Percentiles rank a stretch among this genome's conserved stretches.
Conservation (phyloP, 2,888 invertebrate species). For the Brenthis hecate region DNA sequence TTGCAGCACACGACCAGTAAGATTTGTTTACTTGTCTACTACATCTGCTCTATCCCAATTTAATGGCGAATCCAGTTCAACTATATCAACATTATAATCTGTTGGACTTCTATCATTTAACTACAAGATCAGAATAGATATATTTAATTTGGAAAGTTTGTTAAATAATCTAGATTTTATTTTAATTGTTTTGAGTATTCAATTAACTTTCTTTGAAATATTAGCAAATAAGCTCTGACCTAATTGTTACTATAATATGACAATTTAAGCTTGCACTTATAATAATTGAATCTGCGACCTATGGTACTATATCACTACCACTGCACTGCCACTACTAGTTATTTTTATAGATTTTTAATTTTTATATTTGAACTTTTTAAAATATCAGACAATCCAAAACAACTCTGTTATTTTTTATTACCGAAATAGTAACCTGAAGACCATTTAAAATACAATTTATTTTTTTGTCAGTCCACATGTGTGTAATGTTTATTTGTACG, state of each 20-base stretch:
- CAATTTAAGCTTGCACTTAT: too few relatives aligned
- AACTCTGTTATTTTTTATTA: constrained; percentile 20
- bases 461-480: constrained; percentile 50
- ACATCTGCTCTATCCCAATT: constrained; percentile 39
- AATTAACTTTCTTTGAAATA: too few relatives aligned
- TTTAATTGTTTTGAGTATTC: too few relatives aligned
- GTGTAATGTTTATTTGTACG: constrained; percentile 65
- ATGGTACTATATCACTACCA: too few relatives aligned
- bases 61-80: constrained; percentile 31
- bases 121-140: neutral
- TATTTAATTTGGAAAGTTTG: too few relatives aligned
- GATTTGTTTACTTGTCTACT: constrained; percentile 47
- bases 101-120: constrained; percentile 19
- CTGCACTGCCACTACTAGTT: too few relatives aligned
- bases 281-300: too few relatives aligned
- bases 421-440: constrained; percentile 33
- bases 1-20: constrained; percentile 41
- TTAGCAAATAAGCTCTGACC: too few relatives aligned
- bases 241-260: too few relatives aligned
- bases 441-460: constrained; percentile 37
- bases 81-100: constrained; percentile 30
- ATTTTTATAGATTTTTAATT: too few relatives aligned
- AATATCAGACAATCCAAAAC: constrained; percentile 4
- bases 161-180: too few relatives aligned
- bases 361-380: neutral